Evolutionary conservation across 1,140 invertebrate genomes (phyloP).

Genomic region (Coelopa frigida): DNA sequence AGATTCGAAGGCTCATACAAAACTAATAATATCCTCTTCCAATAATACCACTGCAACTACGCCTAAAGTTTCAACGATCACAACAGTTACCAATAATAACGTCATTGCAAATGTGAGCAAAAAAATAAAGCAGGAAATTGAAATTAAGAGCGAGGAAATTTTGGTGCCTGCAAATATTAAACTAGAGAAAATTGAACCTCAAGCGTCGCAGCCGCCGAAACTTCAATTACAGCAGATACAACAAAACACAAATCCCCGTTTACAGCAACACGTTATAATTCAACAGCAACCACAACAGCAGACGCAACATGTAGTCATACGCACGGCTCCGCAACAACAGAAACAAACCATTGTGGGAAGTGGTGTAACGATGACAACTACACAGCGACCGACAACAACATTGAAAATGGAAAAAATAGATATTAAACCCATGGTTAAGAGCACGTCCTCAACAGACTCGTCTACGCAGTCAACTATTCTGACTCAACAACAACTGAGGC

Average conservation of each 20-base stretch:
- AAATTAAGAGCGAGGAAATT: slow-evolving; percentile 41
- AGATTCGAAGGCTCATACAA: too few relatives aligned
- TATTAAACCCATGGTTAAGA: slow-evolving; percentile 31
- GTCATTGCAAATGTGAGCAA: slow-evolving; percentile 27
- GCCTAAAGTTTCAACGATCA: too few relatives aligned
- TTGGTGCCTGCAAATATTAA: slow-evolving; percentile 38
- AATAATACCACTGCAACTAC: too few relatives aligned
- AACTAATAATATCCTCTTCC: too few relatives aligned
- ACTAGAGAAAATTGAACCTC: slow-evolving; percentile 34
- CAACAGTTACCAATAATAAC: not conserved
- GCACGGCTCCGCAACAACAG: slow-evolving; percentile 26
- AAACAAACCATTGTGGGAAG: slow-evolving; percentile 15
- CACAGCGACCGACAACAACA: slow-evolving; percentile 15
- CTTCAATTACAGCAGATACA: slow-evolving; percentile 11
- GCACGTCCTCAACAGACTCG: slow-evolving; percentile 14
- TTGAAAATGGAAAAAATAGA: slow-evolving; percentile 41
- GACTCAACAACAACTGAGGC: slow-evolving; percentile 30
- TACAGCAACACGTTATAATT: slow-evolving; percentile 25
- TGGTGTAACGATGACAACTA: not conserved
- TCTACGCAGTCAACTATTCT: slow-evolving; percentile 28
- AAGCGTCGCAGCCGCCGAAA: slow-evolving; percentile 5
- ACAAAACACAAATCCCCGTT: too few relatives aligned
- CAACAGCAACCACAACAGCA: slow-evolving; percentile 30
- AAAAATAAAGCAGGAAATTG: slow-evolving; percentile 40
- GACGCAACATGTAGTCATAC: slow-evolving; percentile 32